Evolutionary conservation across 2,113 vertebrate species (phyloP).

Genomic region (Triplophysa rosa): DNA sequence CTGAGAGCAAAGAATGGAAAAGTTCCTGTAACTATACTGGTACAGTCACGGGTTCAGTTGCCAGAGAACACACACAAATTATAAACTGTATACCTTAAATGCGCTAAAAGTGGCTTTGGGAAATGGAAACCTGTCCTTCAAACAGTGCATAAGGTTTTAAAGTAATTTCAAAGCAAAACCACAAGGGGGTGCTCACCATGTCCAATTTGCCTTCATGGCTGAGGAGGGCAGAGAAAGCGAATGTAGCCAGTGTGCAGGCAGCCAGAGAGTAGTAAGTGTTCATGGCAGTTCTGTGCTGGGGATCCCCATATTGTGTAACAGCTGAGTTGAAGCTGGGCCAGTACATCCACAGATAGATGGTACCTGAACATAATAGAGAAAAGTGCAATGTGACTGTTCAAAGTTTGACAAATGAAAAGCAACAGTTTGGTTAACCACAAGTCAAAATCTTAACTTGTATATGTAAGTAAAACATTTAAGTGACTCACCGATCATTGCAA

Average conservation of each 20-base stretch:
- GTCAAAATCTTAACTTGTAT: not conserved
- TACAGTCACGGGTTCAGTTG: too few relatives aligned
- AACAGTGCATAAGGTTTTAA: not conserved
- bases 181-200: conserved; percentile 76
- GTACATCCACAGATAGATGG: conserved; percentile 93
- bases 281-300: conserved; percentile 82
- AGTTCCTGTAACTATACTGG: too few relatives aligned
- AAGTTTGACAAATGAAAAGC: not conserved
- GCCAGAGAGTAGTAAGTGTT: conserved; percentile 90
- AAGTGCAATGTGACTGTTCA: not conserved
- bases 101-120: too few relatives aligned
- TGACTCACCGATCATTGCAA: conserved; percentile 85
- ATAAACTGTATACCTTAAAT: too few relatives aligned
- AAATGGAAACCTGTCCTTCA: not conserved
- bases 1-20: too few relatives aligned
- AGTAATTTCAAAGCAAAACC: not conserved
- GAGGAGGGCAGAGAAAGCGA: conserved; percentile 77
- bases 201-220: conserved; percentile 72
- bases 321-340: conserved; percentile 93
- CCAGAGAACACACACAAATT: too few relatives aligned
- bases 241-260: conserved; percentile 80
- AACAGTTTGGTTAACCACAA: not conserved
- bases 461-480: not conserved
- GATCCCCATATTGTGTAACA: conserved; percentile 61
- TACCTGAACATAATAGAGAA: conserved; percentile 70